A percentile compares a stretch with the other conserved stretches of the same genome.
Conservation (phyloP, 2,888 invertebrate species). For the Pristionchus entomophagus region DNA sequence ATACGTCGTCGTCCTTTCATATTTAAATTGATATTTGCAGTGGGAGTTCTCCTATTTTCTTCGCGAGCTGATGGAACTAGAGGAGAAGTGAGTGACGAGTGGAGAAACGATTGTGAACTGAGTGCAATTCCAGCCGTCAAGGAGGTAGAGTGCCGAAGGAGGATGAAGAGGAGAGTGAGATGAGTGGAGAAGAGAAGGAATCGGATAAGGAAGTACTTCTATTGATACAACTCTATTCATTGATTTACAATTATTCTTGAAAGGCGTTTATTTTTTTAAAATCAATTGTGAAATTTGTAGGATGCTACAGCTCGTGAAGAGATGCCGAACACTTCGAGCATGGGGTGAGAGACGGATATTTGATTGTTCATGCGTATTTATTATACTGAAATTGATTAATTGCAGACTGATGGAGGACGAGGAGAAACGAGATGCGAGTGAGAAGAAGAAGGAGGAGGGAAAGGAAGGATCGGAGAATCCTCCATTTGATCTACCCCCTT, state of each 20-base stretch:
- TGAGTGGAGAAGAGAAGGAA: not conserved
- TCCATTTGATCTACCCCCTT: not conserved
- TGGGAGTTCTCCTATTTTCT: constrained; percentile 4
- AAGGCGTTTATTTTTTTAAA: too few relatives aligned
- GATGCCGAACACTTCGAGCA: not conserved
- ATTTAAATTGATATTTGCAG: not conserved
- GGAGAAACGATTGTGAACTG: not conserved
- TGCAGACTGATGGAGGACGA: not conserved
- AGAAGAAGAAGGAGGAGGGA: not conserved
- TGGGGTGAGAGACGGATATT: not conserved
- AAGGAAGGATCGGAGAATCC: not conserved
- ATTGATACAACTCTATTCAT: not conserved
- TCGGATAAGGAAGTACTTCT: constrained; percentile 20
- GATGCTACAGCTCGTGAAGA: not conserved
- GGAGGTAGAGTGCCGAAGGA: not conserved
- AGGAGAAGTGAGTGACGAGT: not conserved
- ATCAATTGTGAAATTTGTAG: not conserved
- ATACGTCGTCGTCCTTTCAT: not conserved
- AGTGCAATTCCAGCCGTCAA: not conserved
- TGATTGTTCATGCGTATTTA: not conserved
- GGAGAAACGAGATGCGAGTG: not conserved
- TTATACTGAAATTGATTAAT: not conserved
- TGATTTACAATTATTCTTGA: not conserved
- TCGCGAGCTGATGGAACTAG: not conserved
- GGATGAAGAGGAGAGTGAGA: not conserved